A percentile compares a stretch with the other conserved stretches of the same genome.
Evolutionary conservation across 1,140 invertebrate species (phyloP).

Genomic region (Carposina sasakii): DNA sequence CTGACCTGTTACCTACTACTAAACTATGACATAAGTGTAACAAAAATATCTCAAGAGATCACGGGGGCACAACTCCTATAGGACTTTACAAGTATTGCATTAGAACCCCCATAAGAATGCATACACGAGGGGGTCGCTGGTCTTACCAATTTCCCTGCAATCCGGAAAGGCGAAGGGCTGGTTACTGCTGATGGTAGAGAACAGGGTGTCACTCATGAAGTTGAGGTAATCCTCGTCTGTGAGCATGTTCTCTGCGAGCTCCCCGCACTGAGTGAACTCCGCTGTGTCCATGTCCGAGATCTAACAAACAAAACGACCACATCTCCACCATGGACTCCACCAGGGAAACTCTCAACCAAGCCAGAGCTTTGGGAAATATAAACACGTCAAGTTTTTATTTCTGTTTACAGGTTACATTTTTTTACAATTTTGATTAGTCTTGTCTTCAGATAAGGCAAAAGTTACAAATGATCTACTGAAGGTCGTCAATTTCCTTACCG

Average conservation of each 20-base stretch:
- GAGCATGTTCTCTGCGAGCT: conserved; percentile 79
- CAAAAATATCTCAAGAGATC: too few relatives aligned
- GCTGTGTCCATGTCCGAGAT: conserved; percentile 86
- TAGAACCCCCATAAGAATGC: too few relatives aligned
- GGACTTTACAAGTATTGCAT: too few relatives aligned
- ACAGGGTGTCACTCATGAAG: conserved; percentile 92
- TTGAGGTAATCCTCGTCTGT: conserved; percentile 92
- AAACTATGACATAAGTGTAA: too few relatives aligned
- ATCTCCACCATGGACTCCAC: not conserved
- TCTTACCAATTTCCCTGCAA: conserved; percentile 95
- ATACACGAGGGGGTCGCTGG: conserved; percentile 9
- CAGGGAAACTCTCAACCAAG: too few relatives aligned
- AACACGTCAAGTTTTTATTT: not conserved
- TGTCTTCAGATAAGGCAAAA: too few relatives aligned
- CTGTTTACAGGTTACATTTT: not conserved
- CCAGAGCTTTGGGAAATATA: too few relatives aligned
- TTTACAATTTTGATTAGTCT: not conserved
- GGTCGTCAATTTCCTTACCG: too few relatives aligned
- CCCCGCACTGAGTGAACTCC: conserved; percentile 78
- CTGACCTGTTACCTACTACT: too few relatives aligned
- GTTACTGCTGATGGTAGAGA: conserved; percentile 88
- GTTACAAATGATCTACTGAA: too few relatives aligned
- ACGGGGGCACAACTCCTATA: too few relatives aligned
- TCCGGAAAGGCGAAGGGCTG: conserved; percentile 97
- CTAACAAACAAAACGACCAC: conserved; percentile 57